These are phyloP conservation scores for Turritopsis dohrnii DNA, from an alignment of 30 jellyfish, hydroid and myxozoan genomes.

Conservation along the genomic window DNA sequence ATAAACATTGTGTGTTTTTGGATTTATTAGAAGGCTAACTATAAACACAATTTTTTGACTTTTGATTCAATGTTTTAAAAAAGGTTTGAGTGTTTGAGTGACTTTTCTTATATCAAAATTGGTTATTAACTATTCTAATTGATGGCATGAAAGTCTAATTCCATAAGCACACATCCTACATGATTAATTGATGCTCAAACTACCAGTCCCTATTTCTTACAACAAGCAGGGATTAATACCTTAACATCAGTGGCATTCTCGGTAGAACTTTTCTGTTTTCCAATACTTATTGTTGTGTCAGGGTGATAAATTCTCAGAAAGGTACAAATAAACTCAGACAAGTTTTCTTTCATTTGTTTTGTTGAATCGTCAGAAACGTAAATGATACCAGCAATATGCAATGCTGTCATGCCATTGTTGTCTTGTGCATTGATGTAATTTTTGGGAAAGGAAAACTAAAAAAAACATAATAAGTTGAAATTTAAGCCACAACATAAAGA, in stretches of 20 bases:
- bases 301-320: not conserved
- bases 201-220: too few relatives aligned
- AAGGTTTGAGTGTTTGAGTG: too few relatives aligned
- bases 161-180: too few relatives aligned
- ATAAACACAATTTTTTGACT: too few relatives aligned
- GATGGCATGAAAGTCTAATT: too few relatives aligned
- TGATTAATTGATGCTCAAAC: too few relatives aligned
- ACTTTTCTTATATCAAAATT: too few relatives aligned
- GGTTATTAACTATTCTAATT: too few relatives aligned
- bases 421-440: conserved; percentile 29
- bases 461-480: too few relatives aligned
- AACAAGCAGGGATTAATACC: not conserved
- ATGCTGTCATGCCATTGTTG: conserved; percentile 50
- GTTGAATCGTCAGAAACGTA: not conserved
- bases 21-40: too few relatives aligned
- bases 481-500: not conserved
- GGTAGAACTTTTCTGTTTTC: not conserved
- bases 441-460: conserved; percentile 23
- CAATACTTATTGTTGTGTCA: not conserved
- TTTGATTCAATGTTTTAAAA: too few relatives aligned
- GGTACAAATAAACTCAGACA: not conserved
- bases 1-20: too few relatives aligned
- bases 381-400: conserved; percentile 35
- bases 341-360: not conserved
- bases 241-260: not conserved